A percentile compares a stretch with the other conserved stretches of the same genome.
phyloP scores from a whole-genome alignment of 2,888 invertebrate species.

The Mesorhabditis spiculigera region DNA sequence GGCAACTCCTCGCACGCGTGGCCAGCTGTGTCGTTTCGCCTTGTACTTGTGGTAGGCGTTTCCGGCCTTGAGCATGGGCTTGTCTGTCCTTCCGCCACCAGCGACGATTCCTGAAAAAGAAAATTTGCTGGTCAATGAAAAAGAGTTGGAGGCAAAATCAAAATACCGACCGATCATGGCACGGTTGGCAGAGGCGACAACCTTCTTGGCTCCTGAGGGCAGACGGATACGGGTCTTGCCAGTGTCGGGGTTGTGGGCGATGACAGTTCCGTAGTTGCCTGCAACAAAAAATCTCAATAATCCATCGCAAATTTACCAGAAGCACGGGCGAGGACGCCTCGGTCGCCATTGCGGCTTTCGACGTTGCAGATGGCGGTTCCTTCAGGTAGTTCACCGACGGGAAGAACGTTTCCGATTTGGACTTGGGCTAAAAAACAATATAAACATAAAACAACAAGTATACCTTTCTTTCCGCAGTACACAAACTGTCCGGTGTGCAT shows the following conservation, averaged over 20 bases:
- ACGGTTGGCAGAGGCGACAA: slow-evolving; percentile 94
- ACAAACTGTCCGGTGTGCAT: slow-evolving; percentile 98
- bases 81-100: slow-evolving; percentile 99
- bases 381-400: slow-evolving; percentile 96
- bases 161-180: slow-evolving; percentile 84
- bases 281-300: too few species aligned
- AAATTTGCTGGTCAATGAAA: slow-evolving; percentile 1
- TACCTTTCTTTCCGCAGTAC: slow-evolving; percentile 96
- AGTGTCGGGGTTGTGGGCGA: slow-evolving; percentile 96
- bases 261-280: slow-evolving; percentile 94
- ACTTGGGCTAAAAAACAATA: slow-evolving; percentile 66
- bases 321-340: slow-evolving; percentile 92
- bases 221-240: slow-evolving; percentile 93
- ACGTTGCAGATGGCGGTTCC: slow-evolving; percentile 98
- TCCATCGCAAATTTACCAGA: slow-evolving; percentile 66
- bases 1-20: slow-evolving; percentile 87
- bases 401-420: slow-evolving; percentile 91
- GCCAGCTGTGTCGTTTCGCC: slow-evolving; percentile 99
- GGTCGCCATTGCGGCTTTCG: slow-evolving; percentile 97
- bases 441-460: slow-evolving; percentile 7
- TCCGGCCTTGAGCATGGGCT: slow-evolving; percentile 97
- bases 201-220: slow-evolving; percentile 97
- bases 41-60: slow-evolving; percentile 99
- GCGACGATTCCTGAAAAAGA: slow-evolving; percentile 77
- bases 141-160: slow-evolving; percentile 60